These are phyloP conservation scores for Clarias platycephalus DNA, from an alignment of 2,797 vertebrate species.

Conservation along the genomic window DNA sequence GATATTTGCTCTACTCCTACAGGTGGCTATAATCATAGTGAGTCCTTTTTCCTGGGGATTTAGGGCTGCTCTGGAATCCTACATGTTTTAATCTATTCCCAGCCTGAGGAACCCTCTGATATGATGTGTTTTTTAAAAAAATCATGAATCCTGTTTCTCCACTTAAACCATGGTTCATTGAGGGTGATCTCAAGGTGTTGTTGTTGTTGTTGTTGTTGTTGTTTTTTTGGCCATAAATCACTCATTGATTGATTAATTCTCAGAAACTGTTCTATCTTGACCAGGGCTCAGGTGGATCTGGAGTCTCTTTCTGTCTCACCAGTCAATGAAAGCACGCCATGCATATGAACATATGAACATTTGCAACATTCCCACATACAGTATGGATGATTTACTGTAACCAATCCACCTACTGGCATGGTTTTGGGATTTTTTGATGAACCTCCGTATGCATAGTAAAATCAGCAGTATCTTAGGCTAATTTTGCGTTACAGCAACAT, in stretches of 20 bases:
- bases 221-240: neutral
- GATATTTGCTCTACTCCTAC: neutral
- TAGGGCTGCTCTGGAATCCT: neutral
- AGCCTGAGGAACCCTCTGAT: neutral
- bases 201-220: neutral
- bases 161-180: neutral
- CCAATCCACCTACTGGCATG: too few relatives aligned
- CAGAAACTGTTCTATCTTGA: neutral
- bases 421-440: neutral
- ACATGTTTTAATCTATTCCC: neutral
- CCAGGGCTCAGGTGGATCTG: neutral
- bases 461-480: neutral
- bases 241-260: neutral
- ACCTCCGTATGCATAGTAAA: neutral
- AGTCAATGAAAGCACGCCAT: neutral
- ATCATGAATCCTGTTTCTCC: neutral
- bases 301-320: neutral
- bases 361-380: too few relatives aligned
- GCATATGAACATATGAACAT: too few relatives aligned
- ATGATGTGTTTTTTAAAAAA: neutral
- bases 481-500: too few relatives aligned
- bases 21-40: neutral
- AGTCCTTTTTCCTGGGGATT: neutral
- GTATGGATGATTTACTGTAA: too few relatives aligned
- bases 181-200: neutral